Percentiles rank a stretch among this genome's conserved stretches.
phyloP scores from a whole-genome alignment of 1,140 invertebrate species.

The Eumeta japonica region DNA sequence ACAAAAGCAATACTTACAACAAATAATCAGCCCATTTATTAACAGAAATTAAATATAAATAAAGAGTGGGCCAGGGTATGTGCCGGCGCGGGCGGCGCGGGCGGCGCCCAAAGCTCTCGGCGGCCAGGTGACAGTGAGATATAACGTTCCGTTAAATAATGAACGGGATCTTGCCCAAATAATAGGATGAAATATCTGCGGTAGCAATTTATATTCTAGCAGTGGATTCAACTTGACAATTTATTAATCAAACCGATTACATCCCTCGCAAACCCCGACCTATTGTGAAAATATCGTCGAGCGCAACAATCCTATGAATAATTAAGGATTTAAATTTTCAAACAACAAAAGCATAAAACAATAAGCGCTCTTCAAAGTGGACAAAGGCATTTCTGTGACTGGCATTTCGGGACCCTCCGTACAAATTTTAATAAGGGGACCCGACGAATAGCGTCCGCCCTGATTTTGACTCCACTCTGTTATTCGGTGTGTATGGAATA shows the following conservation, averaged over 20 bases:
- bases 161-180: conserved; percentile 41
- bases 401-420: conserved; percentile 35
- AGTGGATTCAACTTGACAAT: conserved; percentile 57
- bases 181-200: conserved; percentile 55
- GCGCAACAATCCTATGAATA: conserved; percentile 56
- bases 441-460: too few relatives aligned
- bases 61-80: too few relatives aligned
- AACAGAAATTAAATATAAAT: too few relatives aligned
- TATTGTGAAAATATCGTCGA: conserved; percentile 57
- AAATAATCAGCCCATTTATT: too few relatives aligned
- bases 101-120: too few relatives aligned
- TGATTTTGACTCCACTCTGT: too few relatives aligned
- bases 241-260: conserved; percentile 58
- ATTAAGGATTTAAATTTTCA: conserved; percentile 58
- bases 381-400: conserved; percentile 46
- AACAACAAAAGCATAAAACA: conserved; percentile 54
- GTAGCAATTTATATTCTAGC: conserved; percentile 56
- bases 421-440: conserved; percentile 37
- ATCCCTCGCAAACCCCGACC: conserved; percentile 41
- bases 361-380: conserved; percentile 47
- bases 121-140: conserved; percentile 54
- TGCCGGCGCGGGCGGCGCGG: too few relatives aligned
- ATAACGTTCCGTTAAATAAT: conserved; percentile 55
- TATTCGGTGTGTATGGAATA: too few relatives aligned
- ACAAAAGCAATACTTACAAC: too few relatives aligned